Conservation (phyloP, 2,888 invertebrate genomes). For the Auanema freiburgensis region DNA sequence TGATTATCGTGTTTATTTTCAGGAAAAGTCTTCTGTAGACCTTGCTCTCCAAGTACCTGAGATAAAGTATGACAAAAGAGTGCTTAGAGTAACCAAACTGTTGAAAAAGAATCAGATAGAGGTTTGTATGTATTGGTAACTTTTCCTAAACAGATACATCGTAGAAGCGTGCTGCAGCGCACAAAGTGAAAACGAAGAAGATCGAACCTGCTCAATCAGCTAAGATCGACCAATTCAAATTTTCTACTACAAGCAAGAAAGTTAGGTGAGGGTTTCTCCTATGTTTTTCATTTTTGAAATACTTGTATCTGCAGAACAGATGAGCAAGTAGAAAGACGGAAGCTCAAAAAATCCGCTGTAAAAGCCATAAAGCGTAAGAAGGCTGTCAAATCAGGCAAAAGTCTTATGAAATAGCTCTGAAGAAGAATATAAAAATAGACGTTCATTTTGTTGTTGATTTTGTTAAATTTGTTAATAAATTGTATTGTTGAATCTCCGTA, state of each 20-base stretch:
- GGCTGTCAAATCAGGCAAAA: slow-evolving; percentile 19
- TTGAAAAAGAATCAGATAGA: slow-evolving; percentile 39
- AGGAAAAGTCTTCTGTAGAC: slow-evolving; percentile 29
- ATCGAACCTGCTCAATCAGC: slow-evolving; percentile 4
- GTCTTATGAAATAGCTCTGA: slow-evolving; percentile 27
- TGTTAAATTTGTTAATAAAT: slow-evolving; percentile 11
- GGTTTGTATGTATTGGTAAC: slow-evolving; percentile 11
- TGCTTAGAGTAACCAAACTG: slow-evolving; percentile 35
- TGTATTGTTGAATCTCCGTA: slow-evolving; percentile 6
- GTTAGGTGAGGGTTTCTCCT: too few species aligned
- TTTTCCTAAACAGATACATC: slow-evolving; percentile 22
- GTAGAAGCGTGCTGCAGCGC: slow-evolving; percentile 14
- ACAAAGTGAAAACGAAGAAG: slow-evolving; percentile 8
- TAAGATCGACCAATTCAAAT: slow-evolving; percentile 39
- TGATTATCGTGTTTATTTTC: too few species aligned
- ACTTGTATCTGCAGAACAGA: slow-evolving; percentile 23
- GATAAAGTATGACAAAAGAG: slow-evolving; percentile 31
- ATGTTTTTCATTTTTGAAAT: too few species aligned
- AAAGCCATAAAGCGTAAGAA: slow-evolving; percentile 40
- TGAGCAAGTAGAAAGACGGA: slow-evolving; percentile 35
- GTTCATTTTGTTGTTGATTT: slow-evolving; percentile 4
- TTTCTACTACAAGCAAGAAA: slow-evolving; percentile 25
- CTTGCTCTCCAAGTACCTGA: slow-evolving; percentile 33
- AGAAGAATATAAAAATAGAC: background rate
- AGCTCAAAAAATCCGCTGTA: slow-evolving; percentile 39